Conservation (phyloP, 2,888 invertebrate species). For the Odontocolon sp. region DNA sequence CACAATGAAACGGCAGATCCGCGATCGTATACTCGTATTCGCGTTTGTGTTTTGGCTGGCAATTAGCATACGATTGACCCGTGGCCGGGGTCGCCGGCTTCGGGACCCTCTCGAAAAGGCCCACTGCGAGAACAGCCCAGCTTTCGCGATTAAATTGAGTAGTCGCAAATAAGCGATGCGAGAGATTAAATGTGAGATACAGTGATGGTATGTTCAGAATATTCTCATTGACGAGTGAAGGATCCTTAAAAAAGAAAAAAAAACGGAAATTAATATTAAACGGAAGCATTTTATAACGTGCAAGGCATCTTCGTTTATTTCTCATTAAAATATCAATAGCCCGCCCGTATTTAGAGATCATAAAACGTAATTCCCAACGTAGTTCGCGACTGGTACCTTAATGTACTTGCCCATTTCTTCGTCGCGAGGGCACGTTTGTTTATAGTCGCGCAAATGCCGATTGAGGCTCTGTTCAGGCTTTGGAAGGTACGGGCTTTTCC, state of each 20-base stretch:
- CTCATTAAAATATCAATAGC: constrained; percentile 19
- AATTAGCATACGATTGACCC: constrained; percentile 80
- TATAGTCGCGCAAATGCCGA: constrained; percentile 31
- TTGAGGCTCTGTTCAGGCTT: no score
- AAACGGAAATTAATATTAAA: no score
- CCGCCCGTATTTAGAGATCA: neutral
- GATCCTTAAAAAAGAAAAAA: no score
- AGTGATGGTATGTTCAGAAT: constrained; percentile 39
- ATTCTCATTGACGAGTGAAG: constrained; percentile 19
- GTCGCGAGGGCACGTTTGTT: constrained; percentile 14
- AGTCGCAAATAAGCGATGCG: constrained; percentile 64
- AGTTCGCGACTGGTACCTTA: constrained; percentile 13
- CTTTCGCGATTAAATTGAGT: constrained; percentile 77
- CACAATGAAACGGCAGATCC: neutral
- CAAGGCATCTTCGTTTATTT: constrained; percentile 13
- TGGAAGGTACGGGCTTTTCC: constrained; percentile 45
- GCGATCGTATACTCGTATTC: constrained; percentile 6
- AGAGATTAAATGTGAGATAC: constrained; percentile 20
- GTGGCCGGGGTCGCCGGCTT: constrained; percentile 69
- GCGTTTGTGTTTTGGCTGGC: constrained; percentile 75
- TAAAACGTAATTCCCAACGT: constrained; percentile 28
- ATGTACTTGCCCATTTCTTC: constrained; percentile 33
- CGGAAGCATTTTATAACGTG: constrained; percentile 11
- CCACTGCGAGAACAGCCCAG: constrained; percentile 40
- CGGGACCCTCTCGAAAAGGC: constrained; percentile 32